Percentiles rank a stretch among this genome's conserved stretches.
Conservation (phyloP, 2,797 vertebrate genomes). For the Choloepus didactylus region DNA sequence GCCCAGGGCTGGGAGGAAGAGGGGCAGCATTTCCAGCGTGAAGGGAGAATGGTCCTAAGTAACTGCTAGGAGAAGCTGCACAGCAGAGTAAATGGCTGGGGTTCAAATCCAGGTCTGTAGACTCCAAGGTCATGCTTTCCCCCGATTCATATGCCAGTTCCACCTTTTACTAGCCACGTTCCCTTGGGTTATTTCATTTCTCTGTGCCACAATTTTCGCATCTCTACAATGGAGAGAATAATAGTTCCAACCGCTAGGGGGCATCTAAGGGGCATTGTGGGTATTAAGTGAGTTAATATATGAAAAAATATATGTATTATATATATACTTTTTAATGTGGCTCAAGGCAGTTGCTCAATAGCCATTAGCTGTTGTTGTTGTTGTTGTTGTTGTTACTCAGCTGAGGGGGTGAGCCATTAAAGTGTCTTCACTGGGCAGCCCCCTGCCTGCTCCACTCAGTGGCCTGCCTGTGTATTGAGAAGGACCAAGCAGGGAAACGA, state of each 20-base stretch:
- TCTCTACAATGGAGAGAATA: neutral
- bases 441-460: neutral
- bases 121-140: neutral
- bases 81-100: accelerated
- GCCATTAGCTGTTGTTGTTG: neutral
- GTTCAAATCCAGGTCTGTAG: neutral
- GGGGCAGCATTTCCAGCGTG: neutral
- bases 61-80: accelerated
- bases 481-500: neutral
- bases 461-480: neutral
- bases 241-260: neutral
- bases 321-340: too few relatives aligned
- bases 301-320: too few relatives aligned
- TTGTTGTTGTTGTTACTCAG: neutral
- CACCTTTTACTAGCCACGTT: neutral
- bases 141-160: neutral
- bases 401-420: neutral
- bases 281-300: neutral
- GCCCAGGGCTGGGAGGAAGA: neutral
- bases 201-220: neutral
- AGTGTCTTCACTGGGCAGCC: neutral
- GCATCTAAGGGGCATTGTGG: neutral
- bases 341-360: neutral
- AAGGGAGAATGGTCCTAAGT: neutral
- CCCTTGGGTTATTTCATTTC: neutral